Percentiles rank a stretch among this genome's conserved stretches.
Evolutionary conservation across 2,888 invertebrate genomes (phyloP).

Genomic region (Pasiphila rectangulata): DNA sequence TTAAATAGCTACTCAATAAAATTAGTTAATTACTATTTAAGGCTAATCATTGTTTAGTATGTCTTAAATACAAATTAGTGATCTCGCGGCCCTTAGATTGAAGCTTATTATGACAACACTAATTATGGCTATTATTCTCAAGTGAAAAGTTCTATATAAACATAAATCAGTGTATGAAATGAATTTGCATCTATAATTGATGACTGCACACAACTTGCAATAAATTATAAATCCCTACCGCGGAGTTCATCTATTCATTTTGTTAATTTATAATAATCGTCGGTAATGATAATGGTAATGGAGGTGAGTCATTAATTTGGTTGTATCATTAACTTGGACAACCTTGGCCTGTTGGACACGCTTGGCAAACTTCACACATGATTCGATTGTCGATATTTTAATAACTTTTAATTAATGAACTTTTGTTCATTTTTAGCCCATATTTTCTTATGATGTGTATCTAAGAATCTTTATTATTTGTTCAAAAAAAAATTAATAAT

Average conservation of each 20-base stretch:
- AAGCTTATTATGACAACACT: too few relatives aligned
- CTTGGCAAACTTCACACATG: slow-evolving; percentile 15
- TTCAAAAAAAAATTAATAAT: too few relatives aligned
- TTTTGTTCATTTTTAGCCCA: too few relatives aligned
- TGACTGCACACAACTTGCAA: slow-evolving; percentile 8
- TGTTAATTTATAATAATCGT: slow-evolving; percentile 36
- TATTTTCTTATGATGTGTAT: too few relatives aligned
- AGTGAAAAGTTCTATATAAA: background rate
- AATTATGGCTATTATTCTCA: too few relatives aligned
- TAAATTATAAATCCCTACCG: slow-evolving; percentile 23
- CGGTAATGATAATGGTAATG: slow-evolving; percentile 32
- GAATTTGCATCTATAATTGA: slow-evolving; percentile 5
- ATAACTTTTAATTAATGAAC: slow-evolving; percentile 5
- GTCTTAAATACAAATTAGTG: too few relatives aligned
- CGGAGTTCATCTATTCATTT: slow-evolving; percentile 30
- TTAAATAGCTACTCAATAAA: too few relatives aligned
- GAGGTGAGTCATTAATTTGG: slow-evolving; percentile 44
- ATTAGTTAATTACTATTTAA: too few relatives aligned
- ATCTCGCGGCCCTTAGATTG: too few relatives aligned
- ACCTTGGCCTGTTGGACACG: slow-evolving; percentile 29
- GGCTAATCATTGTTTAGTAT: too few relatives aligned
- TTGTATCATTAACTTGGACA: slow-evolving; percentile 30
- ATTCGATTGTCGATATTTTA: slow-evolving; percentile 19
- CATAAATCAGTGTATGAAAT: slow-evolving; percentile 8
- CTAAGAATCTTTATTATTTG: too few relatives aligned